Evolutionary conservation across 2,113 vertebrate species (phyloP).

Genomic region (Thamnophis sirtalis): DNA sequence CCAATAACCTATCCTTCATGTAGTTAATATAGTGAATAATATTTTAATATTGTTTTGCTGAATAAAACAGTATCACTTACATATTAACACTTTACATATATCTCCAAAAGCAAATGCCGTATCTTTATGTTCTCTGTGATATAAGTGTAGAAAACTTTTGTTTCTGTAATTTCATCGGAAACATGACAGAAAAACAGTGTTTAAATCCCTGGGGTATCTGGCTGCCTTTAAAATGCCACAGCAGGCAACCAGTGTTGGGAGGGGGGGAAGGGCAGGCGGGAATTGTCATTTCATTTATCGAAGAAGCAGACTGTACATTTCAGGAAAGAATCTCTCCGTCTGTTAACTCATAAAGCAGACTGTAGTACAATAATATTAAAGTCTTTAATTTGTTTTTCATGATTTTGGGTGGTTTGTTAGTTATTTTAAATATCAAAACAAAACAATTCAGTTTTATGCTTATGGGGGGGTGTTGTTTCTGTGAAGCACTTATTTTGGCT

Average conservation of each 20-base stretch:
- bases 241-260: accelerated
- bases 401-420: conserved; percentile 15
- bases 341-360: conserved; percentile 10
- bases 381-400: conserved; percentile 23
- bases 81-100: neutral
- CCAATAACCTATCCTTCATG: neutral
- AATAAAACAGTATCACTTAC: neutral
- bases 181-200: neutral
- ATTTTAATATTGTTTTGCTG: neutral
- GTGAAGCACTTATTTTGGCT: neutral
- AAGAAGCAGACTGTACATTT: conserved; percentile 20
- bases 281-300: conserved; percentile 1
- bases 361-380: conserved; percentile 16
- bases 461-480: neutral
- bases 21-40: neutral
- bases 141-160: neutral
- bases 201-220: neutral
- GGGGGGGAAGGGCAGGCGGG: neutral
- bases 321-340: neutral
- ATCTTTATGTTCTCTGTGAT: neutral
- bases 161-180: accelerated
- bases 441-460: neutral
- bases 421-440: conserved; percentile 14
- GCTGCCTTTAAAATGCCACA: neutral
- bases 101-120: neutral